Evolutionary conservation across 1,140 invertebrate species (phyloP).

Genomic region (Centruroides sculpturatus): DNA sequence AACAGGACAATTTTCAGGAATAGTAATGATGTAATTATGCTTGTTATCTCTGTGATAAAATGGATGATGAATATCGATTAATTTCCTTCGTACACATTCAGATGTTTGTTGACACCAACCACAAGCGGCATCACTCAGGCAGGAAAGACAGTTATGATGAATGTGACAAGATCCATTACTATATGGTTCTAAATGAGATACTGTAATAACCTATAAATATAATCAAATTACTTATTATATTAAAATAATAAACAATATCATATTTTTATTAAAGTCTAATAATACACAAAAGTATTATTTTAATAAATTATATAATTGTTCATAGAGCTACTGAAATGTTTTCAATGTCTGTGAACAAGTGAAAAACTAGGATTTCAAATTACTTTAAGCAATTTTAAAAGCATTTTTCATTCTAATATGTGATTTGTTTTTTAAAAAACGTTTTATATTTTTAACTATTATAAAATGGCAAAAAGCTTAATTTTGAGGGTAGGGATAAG

Average conservation of each 20-base stretch:
- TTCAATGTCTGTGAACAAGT: too few relatives aligned
- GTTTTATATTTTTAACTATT: too few relatives aligned
- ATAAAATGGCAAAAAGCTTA: too few relatives aligned
- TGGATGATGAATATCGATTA: not conserved
- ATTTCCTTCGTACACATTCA: not conserved
- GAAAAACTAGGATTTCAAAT: too few relatives aligned
- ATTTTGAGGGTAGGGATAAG: too few relatives aligned
- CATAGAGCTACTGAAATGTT: not conserved
- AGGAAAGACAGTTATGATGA: constrained; percentile 71
- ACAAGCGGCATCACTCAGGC: constrained; percentile 71
- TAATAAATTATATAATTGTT: not conserved
- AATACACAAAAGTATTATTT: not conserved
- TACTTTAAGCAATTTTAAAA: too few relatives aligned
- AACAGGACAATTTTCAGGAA: constrained; percentile 61
- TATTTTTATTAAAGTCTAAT: not conserved
- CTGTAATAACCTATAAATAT: constrained; percentile 49
- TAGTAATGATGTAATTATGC: constrained; percentile 59
- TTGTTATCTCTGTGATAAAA: constrained; percentile 25
- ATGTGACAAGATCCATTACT: constrained; percentile 51
- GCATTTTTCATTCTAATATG: too few relatives aligned
- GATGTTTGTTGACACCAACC: constrained; percentile 62
- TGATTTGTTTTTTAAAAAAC: too few relatives aligned
- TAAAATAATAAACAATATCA: not conserved
- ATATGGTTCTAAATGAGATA: constrained; percentile 78
- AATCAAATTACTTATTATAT: not conserved